Percentiles rank a stretch among this genome's conserved stretches.
Conservation (phyloP, 2,888 invertebrate species). For the Plagiodera versicolora region DNA sequence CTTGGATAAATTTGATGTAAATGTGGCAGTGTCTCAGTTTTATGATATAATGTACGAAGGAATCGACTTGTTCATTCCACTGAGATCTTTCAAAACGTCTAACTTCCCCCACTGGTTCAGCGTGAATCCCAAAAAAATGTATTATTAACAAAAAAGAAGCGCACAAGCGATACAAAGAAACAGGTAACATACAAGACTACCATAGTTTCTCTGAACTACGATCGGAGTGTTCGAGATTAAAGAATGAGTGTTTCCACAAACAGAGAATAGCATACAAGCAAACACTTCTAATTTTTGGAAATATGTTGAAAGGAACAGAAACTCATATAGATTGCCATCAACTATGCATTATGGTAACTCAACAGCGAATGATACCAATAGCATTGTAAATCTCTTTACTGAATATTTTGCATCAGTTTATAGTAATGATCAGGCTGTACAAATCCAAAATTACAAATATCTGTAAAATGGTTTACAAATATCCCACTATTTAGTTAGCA, state of each 20-base stretch:
- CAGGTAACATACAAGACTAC: no score
- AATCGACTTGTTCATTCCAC: no score
- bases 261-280: not conserved
- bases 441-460: constrained; percentile 5
- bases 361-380: not conserved
- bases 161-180: no score
- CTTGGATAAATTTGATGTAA: no score
- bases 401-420: not conserved
- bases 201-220: no score
- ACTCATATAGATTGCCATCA: not conserved
- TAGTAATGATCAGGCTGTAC: constrained; percentile 1
- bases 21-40: no score
- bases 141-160: no score
- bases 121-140: no score
- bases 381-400: constrained; percentile 1
- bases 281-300: constrained; percentile 4
- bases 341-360: constrained; percentile 4
- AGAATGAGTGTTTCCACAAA: constrained; percentile 1
- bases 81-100: no score
- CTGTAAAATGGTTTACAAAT: constrained; percentile 1
- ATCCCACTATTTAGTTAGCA: not conserved
- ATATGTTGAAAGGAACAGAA: not conserved
- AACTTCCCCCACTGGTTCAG: no score
- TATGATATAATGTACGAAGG: no score
- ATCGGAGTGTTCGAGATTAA: no score